Evolutionary conservation across 2,888 invertebrate genomes (phyloP).

Genomic region (Osmoderma eremita): DNA sequence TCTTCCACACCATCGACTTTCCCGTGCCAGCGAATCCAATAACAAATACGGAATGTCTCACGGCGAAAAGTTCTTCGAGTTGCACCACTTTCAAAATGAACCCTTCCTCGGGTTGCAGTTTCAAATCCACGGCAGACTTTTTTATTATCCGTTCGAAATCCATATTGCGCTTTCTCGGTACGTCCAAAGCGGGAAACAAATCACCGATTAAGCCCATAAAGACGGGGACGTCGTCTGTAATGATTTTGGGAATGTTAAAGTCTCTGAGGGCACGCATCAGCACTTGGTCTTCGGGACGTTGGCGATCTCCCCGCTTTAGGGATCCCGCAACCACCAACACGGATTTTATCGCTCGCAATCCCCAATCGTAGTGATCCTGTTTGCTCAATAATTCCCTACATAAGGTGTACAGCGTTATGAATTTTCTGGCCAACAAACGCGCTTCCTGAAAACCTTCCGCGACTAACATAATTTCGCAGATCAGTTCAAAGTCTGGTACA

Average conservation of each 20-base stretch:
- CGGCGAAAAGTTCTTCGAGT: constrained; percentile 90
- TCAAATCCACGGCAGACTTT: constrained; percentile 81
- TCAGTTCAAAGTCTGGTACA: constrained; percentile 94
- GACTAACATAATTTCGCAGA: constrained; percentile 97
- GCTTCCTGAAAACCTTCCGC: constrained; percentile 96
- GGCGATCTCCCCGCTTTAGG: constrained; percentile 81
- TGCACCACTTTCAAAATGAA: constrained; percentile 91
- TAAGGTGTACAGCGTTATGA: constrained; percentile 91
- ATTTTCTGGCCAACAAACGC: constrained; percentile 87
- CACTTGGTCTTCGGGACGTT: constrained; percentile 90
- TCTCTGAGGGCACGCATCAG: constrained; percentile 93
- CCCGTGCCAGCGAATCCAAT: constrained; percentile 88
- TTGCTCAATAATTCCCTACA: constrained; percentile 92
- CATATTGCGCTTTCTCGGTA: constrained; percentile 85
- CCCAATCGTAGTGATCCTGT: constrained; percentile 98
- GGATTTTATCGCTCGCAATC: constrained; percentile 93
- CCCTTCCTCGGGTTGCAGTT: constrained; percentile 90
- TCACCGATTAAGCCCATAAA: constrained; percentile 96
- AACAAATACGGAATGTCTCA: constrained; percentile 86
- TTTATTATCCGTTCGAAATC: constrained; percentile 86
- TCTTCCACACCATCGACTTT: constrained; percentile 93
- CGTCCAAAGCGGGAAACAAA: constrained; percentile 90
- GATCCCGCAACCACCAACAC: constrained; percentile 94
- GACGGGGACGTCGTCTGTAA: constrained; percentile 90
- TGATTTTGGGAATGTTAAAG: constrained; percentile 94